Conservation (phyloP, 2,113 vertebrate genomes). For the Coryphaenoides rupestris region DNA sequence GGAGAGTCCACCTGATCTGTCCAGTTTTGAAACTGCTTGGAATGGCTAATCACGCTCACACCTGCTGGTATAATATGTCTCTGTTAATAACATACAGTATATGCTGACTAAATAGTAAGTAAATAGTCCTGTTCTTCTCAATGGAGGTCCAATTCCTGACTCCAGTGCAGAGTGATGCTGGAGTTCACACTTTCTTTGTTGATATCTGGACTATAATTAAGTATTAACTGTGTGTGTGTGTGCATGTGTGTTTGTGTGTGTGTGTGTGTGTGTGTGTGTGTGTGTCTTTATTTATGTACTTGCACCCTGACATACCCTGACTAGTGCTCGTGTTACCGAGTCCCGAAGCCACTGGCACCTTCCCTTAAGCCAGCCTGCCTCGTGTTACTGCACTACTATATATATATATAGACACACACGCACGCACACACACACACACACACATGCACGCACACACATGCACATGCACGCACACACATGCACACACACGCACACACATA, state of each 20-base stretch:
- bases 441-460: neutral
- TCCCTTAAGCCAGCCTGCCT: conserved; percentile 31
- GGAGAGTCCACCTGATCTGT: too few species aligned
- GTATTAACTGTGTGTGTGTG: neutral
- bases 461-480: neutral
- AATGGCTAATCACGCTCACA: too few species aligned
- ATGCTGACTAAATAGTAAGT: too few species aligned
- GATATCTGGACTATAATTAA: too few species aligned
- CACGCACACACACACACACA: neutral
- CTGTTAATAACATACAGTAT: too few species aligned
- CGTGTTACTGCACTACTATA: conserved; percentile 59
- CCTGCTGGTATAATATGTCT: too few species aligned
- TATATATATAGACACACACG: conserved; percentile 38
- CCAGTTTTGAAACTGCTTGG: too few species aligned
- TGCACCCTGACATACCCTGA: conserved; percentile 4
- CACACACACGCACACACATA: neutral
- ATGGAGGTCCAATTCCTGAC: too few species aligned
- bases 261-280: conserved; percentile 1
- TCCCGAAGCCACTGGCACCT: conserved; percentile 5
- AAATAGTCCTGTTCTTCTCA: too few species aligned
- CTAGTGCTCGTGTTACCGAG: conserved; percentile 15
- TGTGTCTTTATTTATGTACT: conserved; percentile 9
- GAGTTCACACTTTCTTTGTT: too few species aligned
- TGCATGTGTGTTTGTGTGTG: neutral
- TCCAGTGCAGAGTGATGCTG: too few species aligned